A percentile compares a stretch with the other conserved stretches of the same genome.
phyloP scores from a whole-genome alignment of 1,140 invertebrate genomes.

The Orchestia grillus region DNA sequence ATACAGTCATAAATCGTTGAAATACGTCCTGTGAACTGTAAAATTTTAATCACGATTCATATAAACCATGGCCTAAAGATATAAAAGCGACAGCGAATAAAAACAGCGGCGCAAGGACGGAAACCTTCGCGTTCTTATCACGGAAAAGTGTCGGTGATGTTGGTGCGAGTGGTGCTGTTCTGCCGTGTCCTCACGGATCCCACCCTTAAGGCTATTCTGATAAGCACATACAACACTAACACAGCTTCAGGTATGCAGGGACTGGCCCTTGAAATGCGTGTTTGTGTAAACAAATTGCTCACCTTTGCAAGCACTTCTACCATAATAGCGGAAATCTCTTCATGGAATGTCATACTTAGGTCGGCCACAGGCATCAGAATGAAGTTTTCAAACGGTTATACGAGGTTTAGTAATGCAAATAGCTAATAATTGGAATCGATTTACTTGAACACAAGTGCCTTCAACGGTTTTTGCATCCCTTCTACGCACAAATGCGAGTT shows the following conservation, averaged over 20 bases:
- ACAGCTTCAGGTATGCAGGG: conserved; percentile 15
- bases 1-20: conserved; percentile 2
- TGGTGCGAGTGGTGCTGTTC: not conserved
- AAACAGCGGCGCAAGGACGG: not conserved
- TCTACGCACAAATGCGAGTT: not conserved
- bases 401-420: not conserved
- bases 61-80: not conserved
- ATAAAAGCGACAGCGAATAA: not conserved
- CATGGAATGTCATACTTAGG: not conserved
- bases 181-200: not conserved
- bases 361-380: not conserved
- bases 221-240: conserved; percentile 27
- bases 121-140: not conserved
- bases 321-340: not conserved
- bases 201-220: conserved; percentile 26
- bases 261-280: not conserved
- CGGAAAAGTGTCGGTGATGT: not conserved
- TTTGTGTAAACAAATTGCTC: not conserved
- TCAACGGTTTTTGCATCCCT: not conserved
- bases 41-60: not conserved
- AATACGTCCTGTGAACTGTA: conserved; percentile 1
- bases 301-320: not conserved
- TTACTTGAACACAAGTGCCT: not conserved
- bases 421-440: not conserved
- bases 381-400: not conserved